A percentile compares a stretch with the other conserved stretches of the same genome.
These are phyloP conservation scores for Microplitis mediator DNA, from an alignment of 1,140 invertebrate genomes.

Conservation along the genomic window DNA sequence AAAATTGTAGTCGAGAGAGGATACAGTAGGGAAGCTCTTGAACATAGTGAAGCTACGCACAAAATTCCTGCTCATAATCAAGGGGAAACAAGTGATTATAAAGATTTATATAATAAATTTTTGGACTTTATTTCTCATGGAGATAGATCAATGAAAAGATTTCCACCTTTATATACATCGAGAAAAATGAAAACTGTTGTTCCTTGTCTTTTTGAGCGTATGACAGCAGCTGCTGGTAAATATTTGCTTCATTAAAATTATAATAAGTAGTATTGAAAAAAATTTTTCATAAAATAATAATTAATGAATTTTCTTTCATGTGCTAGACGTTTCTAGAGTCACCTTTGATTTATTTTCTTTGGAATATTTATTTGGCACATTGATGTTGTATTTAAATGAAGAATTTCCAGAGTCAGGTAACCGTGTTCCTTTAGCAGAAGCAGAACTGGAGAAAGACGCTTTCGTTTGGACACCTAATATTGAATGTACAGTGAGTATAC, in stretches of 20 bases:
- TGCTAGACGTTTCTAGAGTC: not conserved
- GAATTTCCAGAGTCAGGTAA: not conserved
- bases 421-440: not conserved
- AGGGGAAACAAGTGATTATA: slow-evolving; percentile 29
- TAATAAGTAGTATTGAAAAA: not conserved
- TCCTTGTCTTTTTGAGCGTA: slow-evolving; percentile 52
- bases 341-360: slow-evolving; percentile 15
- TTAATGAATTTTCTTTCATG: not conserved
- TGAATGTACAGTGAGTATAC: not conserved
- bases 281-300: not conserved
- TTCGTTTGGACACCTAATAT: not conserved
- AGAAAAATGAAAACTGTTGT: slow-evolving; percentile 23
- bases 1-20: slow-evolving; percentile 62
- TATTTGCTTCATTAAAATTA: slow-evolving; percentile 18
- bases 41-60: slow-evolving; percentile 58
- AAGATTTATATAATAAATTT: slow-evolving; percentile 50
- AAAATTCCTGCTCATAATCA: slow-evolving; percentile 48
- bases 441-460: not conserved
- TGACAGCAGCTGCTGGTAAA: slow-evolving; percentile 51
- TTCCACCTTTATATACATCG: slow-evolving; percentile 62
- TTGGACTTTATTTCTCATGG: slow-evolving; percentile 50
- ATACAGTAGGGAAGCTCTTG: slow-evolving; percentile 59
- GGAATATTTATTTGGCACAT: slow-evolving; percentile 10
- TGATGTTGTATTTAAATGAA: not conserved
- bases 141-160: slow-evolving; percentile 28